These are phyloP conservation scores for Argentina silus DNA, from an alignment of 2,797 vertebrate genomes.

Conservation along the genomic window DNA sequence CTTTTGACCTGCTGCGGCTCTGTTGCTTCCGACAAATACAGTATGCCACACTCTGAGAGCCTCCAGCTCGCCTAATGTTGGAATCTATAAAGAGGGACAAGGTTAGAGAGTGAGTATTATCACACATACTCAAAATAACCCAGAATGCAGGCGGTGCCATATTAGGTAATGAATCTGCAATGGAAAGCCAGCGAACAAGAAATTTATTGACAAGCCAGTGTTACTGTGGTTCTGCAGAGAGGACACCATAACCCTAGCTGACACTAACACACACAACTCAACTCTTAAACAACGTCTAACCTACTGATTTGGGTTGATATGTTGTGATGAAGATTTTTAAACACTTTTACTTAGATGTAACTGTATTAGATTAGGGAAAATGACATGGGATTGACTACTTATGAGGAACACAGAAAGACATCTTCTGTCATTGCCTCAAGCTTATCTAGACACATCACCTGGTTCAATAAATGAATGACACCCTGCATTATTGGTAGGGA, in stretches of 20 bases:
- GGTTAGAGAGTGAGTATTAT: slow-evolving; percentile 82
- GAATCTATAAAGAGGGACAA: slow-evolving; percentile 73
- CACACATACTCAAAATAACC: slow-evolving; percentile 95
- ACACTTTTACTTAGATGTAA: slow-evolving; percentile 27
- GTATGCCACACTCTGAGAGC: slow-evolving; percentile 56
- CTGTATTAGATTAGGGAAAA: slow-evolving; percentile 40
- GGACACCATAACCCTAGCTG: slow-evolving; percentile 64
- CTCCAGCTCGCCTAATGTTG: slow-evolving; percentile 65
- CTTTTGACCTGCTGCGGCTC: slow-evolving; percentile 26
- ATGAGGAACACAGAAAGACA: slow-evolving; percentile 20
- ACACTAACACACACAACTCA: slow-evolving; percentile 33
- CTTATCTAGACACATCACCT: slow-evolving; percentile 47
- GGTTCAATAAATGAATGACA: slow-evolving; percentile 50
- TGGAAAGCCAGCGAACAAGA: slow-evolving; percentile 83
- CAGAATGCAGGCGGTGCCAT: slow-evolving; percentile 91
- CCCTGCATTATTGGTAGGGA: slow-evolving; percentile 37
- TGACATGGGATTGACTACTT: slow-evolving; percentile 32
- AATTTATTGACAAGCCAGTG: slow-evolving; percentile 86
- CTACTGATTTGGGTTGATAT: slow-evolving; percentile 21
- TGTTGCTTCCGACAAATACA: slow-evolving; percentile 60
- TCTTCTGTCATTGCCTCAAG: slow-evolving; percentile 42
- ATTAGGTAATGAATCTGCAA: slow-evolving; percentile 91
- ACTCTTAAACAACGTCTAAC: slow-evolving; percentile 1
- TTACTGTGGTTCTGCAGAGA: slow-evolving; percentile 71
- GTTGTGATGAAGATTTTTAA: slow-evolving; percentile 37